A percentile compares a stretch with the other conserved stretches of the same genome.
Evolutionary conservation across 92 coral and sea anemone species (phyloP).

Genomic region (Palythoa caribaeorum): DNA sequence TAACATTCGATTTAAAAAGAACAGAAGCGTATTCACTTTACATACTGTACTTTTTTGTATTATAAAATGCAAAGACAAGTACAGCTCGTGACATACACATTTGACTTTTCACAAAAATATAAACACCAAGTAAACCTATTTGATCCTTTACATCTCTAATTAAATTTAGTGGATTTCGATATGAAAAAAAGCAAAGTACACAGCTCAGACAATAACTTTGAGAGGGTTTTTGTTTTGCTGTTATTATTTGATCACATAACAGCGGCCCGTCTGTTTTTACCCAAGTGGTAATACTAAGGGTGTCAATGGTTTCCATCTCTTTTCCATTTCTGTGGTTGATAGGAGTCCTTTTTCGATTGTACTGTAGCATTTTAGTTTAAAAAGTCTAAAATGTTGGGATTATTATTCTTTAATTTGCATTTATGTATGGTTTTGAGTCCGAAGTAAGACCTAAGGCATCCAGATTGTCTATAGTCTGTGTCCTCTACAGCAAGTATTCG

Average conservation of each 20-base stretch:
- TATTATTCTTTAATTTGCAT: not conserved
- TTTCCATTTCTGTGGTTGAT: conserved; percentile 1
- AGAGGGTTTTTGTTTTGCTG: too few relatives aligned
- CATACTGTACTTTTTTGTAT: too few relatives aligned
- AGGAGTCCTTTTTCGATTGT: not conserved
- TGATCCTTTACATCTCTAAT: too few relatives aligned
- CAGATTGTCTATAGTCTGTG: not conserved
- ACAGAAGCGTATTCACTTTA: too few relatives aligned
- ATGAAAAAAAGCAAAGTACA: too few relatives aligned
- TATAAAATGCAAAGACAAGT: too few relatives aligned
- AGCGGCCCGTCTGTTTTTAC: not conserved
- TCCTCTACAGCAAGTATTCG: not conserved
- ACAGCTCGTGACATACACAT: not conserved
- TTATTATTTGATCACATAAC: too few relatives aligned
- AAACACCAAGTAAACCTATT: not conserved
- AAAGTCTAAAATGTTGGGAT: not conserved
- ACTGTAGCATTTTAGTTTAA: not conserved
- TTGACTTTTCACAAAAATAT: not conserved
- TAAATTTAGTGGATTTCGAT: too few relatives aligned
- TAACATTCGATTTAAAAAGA: too few relatives aligned
- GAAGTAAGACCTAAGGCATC: not conserved
- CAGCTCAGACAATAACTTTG: too few relatives aligned
- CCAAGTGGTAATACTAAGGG: not conserved
- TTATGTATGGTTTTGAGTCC: not conserved
- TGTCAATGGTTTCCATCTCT: not conserved